phyloP scores from a whole-genome alignment of 2,113 vertebrate genomes.

The Thunnus thynnus region DNA sequence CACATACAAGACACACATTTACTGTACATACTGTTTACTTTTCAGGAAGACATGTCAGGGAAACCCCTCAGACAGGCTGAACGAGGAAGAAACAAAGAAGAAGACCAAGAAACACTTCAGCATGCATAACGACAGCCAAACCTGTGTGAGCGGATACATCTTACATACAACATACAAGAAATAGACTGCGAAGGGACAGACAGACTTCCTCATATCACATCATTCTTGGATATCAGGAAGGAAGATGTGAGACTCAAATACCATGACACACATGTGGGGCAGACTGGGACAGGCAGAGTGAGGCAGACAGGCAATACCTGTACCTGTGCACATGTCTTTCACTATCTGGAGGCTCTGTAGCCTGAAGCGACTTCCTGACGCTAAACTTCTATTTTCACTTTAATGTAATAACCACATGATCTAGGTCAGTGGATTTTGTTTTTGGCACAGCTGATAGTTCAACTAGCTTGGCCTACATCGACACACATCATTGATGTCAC shows the following conservation, averaged over 20 bases:
- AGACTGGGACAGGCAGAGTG: not conserved
- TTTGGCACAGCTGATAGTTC: not conserved
- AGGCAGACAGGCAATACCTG: not conserved
- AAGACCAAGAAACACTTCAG: not conserved
- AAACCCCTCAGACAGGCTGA: constrained; percentile 20
- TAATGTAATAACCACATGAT: too few relatives aligned
- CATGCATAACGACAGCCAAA: not conserved
- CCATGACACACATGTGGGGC: not conserved
- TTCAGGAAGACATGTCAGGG: not conserved
- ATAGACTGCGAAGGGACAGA: not conserved
- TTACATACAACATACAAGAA: not conserved
- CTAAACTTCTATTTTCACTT: not conserved
- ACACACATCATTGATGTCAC: not conserved
- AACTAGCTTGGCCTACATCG: not conserved
- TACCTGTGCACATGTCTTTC: not conserved
- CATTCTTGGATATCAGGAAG: not conserved
- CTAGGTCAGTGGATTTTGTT: not conserved
- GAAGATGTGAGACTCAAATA: not conserved
- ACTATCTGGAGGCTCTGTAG: not conserved
- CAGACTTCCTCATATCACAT: constrained; percentile 9
- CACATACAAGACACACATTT: not conserved
- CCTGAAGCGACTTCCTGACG: not conserved
- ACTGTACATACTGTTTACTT: not conserved
- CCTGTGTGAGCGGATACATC: not conserved
- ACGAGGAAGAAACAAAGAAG: constrained; percentile 22